Conservation (phyloP, 30 jellyfish, hydroid and myxozoan genomes). For the Morbakka virulenta region DNA sequence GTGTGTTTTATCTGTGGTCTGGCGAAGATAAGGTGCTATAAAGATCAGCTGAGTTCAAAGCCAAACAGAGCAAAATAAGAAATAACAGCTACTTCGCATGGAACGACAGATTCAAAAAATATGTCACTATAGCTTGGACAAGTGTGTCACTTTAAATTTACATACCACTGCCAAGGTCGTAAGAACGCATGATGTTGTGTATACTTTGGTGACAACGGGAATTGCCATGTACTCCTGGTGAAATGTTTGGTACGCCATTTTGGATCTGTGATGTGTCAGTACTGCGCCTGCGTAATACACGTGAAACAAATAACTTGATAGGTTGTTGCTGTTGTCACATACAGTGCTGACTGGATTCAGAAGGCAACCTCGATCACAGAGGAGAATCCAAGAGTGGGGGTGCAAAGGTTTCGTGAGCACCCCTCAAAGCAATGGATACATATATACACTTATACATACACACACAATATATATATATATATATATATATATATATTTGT, state of each 20-base stretch:
- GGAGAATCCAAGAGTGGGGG: too few species aligned
- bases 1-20: background rate
- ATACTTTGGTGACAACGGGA: slow-evolving; percentile 87
- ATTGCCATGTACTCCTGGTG: slow-evolving; percentile 86
- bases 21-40: background rate
- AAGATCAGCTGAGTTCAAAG: background rate
- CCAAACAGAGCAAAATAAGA: background rate
- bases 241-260: slow-evolving; percentile 94
- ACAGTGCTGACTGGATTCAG: too few species aligned
- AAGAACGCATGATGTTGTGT: slow-evolving; percentile 82
- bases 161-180: slow-evolving; percentile 93
- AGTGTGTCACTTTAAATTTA: too few species aligned
- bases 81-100: too few species aligned
- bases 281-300: slow-evolving; percentile 26
- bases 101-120: background rate
- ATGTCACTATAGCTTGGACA: background rate
- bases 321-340: too few species aligned
- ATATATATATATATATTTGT: too few species aligned
- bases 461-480: too few species aligned
- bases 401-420: too few species aligned
- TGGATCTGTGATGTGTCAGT: slow-evolving; percentile 20
- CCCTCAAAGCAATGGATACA: too few species aligned
- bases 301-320: too few species aligned
- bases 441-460: too few species aligned
- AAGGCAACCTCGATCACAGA: too few species aligned